Base-by-base conservation (phyloP, 2,888 invertebrate genomes). In the Acronicta leporina region DNA sequence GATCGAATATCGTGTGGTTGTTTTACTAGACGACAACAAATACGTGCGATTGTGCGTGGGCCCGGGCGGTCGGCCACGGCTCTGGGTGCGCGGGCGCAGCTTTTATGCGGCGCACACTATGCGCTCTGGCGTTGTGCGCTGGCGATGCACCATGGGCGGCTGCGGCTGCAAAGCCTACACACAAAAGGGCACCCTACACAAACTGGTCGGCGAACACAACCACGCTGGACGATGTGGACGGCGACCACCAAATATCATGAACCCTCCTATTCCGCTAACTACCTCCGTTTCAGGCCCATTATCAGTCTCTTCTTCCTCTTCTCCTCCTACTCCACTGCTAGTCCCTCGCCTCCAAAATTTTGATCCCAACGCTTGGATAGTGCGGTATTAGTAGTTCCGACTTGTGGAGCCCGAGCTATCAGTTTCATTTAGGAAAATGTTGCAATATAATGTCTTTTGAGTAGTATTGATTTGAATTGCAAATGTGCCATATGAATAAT, bases 91-190 rank as follows among this genome's bases (percentile, higher is more conserved):
- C 69, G 94, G 94, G 56, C 92, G 92, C 77, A 94, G 94, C 71
- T 94, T 94, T 80, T 94, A 94, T 83, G 93, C 93, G 54, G 94
- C 94, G 63, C 94, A 94, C 76, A 94, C 94, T 10, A 94, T 94
- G 94, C 90, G 94, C 46, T 94, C 94, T 8, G 94, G 94, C 45
- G 89, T 93, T 14, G 94, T 94, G 56, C 92, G 94, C 67, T 94
- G 94, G 94, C 90, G 94, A 0, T 94, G 94, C 80, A 94, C 94
- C 1, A 94, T 94, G 94, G 94, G 94, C 56, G 94, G 94, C 47
- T 94, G 94, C 70, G 92, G 92, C 27, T 94, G 94, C 79, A 94
- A 94, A 75, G 94, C 94, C 2, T 94, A 94, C 85, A 94, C 94
- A 11, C 92, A 92, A 76, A 91, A 90, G 67, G 94, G 94, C 38